Base-by-base conservation (phyloP, 2,113 vertebrate genomes). In the Oreochromis spilurus region DNA sequence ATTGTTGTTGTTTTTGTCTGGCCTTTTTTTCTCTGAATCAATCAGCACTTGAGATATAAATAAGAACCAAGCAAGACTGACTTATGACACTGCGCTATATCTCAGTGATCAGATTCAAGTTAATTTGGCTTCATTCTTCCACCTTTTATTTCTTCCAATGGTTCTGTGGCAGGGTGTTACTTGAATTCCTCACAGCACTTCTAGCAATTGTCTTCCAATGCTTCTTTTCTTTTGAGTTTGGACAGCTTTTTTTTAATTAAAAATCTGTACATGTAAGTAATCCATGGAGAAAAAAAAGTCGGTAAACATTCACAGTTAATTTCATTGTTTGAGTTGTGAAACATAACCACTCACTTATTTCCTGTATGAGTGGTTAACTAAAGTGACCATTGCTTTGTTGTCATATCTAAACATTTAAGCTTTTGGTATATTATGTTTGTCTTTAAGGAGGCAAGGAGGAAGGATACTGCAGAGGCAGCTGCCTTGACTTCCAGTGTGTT, bases 401-500 rank as follows among this genome's bases (percentile, higher is more conserved):
- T 84, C 21, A 31, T 43, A 72, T 48, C 36, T 83, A 91, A 93
- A 83, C 87, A 55, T 87, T 93, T 88, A 75, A 87, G 48, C 17
- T 83, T 87, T 60, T 62, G 82, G 70, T 16, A 90, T 84, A 57
- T 62, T 77, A 81, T 67, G 81, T 82, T 89, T 88, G 85, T 86
- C 82, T 91, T 92, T 34, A 24, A 84, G 85, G 85, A 87, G 86
- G 87, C 81, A 79, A 67, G 55, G 82, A n/a, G 38, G 79, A 84
- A 67, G 87, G 38, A 82, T 40, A 82, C 83, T 79, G 81, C 67
- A 89, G 83, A 91, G 89, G 90, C 90, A 90, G 90, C 91, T 88
- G 82, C 31, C 83, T 81, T 58, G 81, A 80, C 88, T 87, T 86
- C 78, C 90, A 89, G 81, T 84, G 48, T 94, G 91, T 95, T 95